These are phyloP conservation scores for Drosophila sp. DNA, from an alignment of 1,140 invertebrate species.

Conservation along the genomic window DNA sequence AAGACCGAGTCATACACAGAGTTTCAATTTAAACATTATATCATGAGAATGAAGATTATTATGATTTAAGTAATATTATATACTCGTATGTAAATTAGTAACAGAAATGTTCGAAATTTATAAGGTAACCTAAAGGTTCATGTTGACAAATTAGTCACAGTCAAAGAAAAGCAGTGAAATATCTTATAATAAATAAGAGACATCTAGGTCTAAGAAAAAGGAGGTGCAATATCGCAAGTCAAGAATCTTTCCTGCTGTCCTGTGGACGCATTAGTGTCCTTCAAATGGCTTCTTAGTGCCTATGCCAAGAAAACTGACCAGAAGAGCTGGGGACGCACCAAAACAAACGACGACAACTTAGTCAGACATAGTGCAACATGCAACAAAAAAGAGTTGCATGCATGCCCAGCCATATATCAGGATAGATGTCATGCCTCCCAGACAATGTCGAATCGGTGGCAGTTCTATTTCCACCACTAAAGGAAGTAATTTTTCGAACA, in stretches of 20 bases:
- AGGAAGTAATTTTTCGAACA: constrained; percentile 24
- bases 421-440: constrained; percentile 51
- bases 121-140: too few species aligned
- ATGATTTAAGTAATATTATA: too few species aligned
- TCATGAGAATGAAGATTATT: too few species aligned
- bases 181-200: not conserved
- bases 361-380: constrained; percentile 45
- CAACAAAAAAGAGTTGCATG: constrained; percentile 59
- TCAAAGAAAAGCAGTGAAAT: not conserved
- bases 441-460: constrained; percentile 42
- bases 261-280: constrained; percentile 63
- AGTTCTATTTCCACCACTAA: constrained; percentile 15
- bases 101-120: too few species aligned
- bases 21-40: too few species aligned
- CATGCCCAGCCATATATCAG: constrained; percentile 54
- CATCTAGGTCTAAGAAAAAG: not conserved
- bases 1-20: too few species aligned
- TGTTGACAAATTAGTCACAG: too few species aligned
- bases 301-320: constrained; percentile 30
- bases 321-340: constrained; percentile 2
- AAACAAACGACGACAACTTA: constrained; percentile 60
- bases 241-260: constrained; percentile 5
- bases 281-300: constrained; percentile 64
- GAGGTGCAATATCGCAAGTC: constrained; percentile 9
- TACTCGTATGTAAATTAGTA: too few species aligned